Conservation (phyloP, 2,113 vertebrate genomes). For the Perognathus longimembris region DNA sequence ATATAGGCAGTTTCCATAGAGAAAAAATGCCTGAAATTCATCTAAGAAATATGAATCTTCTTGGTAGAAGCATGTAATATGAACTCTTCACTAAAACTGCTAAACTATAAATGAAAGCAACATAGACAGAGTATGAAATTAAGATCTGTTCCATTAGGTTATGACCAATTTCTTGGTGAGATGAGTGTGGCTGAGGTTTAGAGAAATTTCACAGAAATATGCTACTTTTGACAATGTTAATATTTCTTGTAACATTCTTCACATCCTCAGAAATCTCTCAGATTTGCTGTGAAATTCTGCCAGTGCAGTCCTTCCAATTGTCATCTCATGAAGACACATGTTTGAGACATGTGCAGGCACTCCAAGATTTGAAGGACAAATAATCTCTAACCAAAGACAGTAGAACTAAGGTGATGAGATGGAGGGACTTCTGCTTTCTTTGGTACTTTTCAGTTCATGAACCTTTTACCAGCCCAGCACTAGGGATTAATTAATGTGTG, state of each 20-base stretch:
- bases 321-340: slow-evolving; percentile 61
- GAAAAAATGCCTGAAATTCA: slow-evolving; percentile 41
- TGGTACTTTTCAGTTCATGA: slow-evolving; percentile 35
- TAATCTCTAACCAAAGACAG: neutral
- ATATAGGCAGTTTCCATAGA: neutral
- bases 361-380: slow-evolving; percentile 4
- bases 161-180: slow-evolving; percentile 80
- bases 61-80: slow-evolving; percentile 11
- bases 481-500: slow-evolving; percentile 68
- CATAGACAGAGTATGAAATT: slow-evolving; percentile 78
- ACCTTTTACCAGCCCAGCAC: slow-evolving; percentile 25
- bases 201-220: slow-evolving; percentile 80
- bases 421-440: neutral
- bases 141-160: slow-evolving; percentile 80
- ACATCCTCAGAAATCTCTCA: slow-evolving; percentile 65
- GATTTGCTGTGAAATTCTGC: slow-evolving; percentile 77
- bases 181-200: slow-evolving; percentile 79
- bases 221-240: slow-evolving; percentile 80
- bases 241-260: slow-evolving; percentile 84
- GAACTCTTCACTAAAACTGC: slow-evolving; percentile 61
- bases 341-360: neutral
- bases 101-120: slow-evolving; percentile 73
- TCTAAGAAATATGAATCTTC: slow-evolving; percentile 34
- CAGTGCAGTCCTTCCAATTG: slow-evolving; percentile 70
- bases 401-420: neutral